Evolutionary conservation across 2,888 invertebrate species (phyloP).

Genomic region (Thalpophila matura): DNA sequence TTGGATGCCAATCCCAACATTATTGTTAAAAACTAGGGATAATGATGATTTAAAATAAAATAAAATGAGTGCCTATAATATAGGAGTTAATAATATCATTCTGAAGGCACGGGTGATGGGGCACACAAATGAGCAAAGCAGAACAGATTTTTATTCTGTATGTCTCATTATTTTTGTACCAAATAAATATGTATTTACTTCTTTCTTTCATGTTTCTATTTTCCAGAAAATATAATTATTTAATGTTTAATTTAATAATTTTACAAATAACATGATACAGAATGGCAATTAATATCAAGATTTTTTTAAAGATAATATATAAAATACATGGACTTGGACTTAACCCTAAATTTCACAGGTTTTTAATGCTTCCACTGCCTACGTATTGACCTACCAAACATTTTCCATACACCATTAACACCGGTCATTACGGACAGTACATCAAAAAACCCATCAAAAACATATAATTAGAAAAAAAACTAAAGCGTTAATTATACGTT

Average conservation of each 20-base stretch:
- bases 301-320: not conserved
- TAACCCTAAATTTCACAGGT: not conserved
- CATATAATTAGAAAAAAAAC: slow-evolving; percentile 48
- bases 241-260: no score
- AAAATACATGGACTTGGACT: not conserved
- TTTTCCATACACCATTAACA: slow-evolving; percentile 29
- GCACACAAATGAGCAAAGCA: no score
- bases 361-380: not conserved
- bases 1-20: not conserved
- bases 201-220: no score
- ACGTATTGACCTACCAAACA: slow-evolving; percentile 11
- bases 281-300: not conserved
- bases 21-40: not conserved
- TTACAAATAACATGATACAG: not conserved
- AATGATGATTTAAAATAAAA: no score
- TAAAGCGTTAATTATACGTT: slow-evolving; percentile 42
- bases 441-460: slow-evolving; percentile 36
- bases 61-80: no score
- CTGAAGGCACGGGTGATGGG: no score
- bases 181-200: no score
- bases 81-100: no score
- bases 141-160: no score
- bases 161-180: no score
- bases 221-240: no score
- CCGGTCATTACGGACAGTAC: slow-evolving; percentile 44